A percentile compares a stretch with the other conserved stretches of the same genome.
These are phyloP conservation scores for Cervus canadensis DNA, from an alignment of 2,113 vertebrate genomes.

Conservation along the genomic window DNA sequence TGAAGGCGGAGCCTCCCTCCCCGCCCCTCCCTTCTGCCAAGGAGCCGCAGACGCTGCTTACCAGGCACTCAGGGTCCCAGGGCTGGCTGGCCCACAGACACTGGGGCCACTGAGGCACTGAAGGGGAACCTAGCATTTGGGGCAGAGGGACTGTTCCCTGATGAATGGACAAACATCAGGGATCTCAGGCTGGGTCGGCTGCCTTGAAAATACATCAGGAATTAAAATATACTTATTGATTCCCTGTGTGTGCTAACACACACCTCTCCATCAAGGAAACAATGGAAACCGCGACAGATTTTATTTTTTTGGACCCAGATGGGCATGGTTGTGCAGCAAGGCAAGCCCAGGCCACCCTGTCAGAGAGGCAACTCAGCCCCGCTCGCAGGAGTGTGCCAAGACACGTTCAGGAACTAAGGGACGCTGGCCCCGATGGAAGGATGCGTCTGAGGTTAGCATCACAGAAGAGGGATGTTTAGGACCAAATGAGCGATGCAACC, in stretches of 20 bases:
- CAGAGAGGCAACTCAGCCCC: not conserved
- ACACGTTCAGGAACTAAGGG: not conserved
- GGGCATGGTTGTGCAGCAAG: not conserved
- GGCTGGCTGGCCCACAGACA: too few relatives aligned
- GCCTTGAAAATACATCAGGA: not conserved
- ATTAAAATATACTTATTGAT: not conserved
- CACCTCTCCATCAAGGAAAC: not conserved
- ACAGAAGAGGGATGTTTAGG: not conserved
- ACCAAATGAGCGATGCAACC: not conserved
- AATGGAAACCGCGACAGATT: fast-evolving
- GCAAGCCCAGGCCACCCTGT: too few relatives aligned
- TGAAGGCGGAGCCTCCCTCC: fast-evolving
- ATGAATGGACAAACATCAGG: not conserved
- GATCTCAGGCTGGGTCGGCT: not conserved
- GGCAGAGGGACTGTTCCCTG: not conserved
- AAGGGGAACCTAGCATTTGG: not conserved
- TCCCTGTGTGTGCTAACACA: not conserved
- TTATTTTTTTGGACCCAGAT: not conserved
- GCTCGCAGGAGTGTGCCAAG: too few relatives aligned
- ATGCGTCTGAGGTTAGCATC: not conserved
- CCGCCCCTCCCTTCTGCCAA: fast-evolving
- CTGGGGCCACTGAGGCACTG: not conserved
- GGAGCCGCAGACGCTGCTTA: not conserved
- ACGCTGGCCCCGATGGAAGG: fast-evolving
- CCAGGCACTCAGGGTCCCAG: not conserved